Percentiles rank a stretch among this genome's conserved stretches.
Conservation (phyloP, 2,888 invertebrate species). For the Trimorus sp. region DNA sequence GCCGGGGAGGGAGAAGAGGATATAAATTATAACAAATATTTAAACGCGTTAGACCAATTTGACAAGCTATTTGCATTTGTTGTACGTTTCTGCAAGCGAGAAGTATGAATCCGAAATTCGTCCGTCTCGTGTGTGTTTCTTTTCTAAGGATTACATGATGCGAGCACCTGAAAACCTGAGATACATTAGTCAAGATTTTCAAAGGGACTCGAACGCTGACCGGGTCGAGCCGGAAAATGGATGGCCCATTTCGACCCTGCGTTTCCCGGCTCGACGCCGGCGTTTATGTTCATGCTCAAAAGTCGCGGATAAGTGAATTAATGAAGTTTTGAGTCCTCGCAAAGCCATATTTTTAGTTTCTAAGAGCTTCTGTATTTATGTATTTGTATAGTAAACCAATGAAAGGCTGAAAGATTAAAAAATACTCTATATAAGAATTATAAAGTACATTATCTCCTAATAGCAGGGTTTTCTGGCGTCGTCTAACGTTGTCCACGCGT, state of each 20-base stretch:
- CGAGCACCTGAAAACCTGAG: conserved; percentile 47
- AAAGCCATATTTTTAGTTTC: conserved; percentile 51
- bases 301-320: conserved; percentile 32
- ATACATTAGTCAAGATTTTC: conserved; percentile 44
- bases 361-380: conserved; percentile 54
- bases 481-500: conserved; percentile 20
- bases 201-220: conserved; percentile 14
- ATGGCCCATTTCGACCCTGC: background rate
- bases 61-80: conserved; percentile 39
- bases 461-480: conserved; percentile 41
- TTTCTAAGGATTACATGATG: conserved; percentile 36
- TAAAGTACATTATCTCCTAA: conserved; percentile 51
- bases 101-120: conserved; percentile 54
- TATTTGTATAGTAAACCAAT: conserved; percentile 52
- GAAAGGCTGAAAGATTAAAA: conserved; percentile 61
- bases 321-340: conserved; percentile 26
- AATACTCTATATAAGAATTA: conserved; percentile 51
- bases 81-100: conserved; percentile 49
- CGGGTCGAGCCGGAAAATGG: conserved; percentile 5
- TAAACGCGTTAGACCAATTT: conserved; percentile 23
- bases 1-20: too few relatives aligned
- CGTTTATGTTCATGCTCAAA: conserved; percentile 51
- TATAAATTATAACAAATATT: conserved; percentile 30
- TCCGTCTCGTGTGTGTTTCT: conserved; percentile 43
- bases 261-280: background rate